These are phyloP conservation scores for Drosophila incognita DNA, from an alignment of 2,888 invertebrate species.

Conservation along the genomic window DNA sequence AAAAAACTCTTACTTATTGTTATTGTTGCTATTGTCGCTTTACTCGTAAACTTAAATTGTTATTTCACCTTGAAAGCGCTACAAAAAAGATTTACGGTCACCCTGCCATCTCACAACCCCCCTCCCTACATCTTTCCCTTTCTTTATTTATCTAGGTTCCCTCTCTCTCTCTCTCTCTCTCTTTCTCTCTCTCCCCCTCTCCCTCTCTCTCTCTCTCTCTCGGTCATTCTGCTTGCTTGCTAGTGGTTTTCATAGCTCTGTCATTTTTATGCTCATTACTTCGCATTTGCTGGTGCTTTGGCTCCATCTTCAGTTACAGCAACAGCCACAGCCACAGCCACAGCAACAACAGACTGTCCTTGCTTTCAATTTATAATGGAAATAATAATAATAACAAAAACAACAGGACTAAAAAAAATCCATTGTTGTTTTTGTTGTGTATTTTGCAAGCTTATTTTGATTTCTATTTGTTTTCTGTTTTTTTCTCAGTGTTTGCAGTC, in stretches of 20 bases:
- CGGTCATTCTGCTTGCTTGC: background rate
- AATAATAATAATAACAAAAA: conserved; percentile 25
- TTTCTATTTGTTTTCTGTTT: conserved; percentile 56
- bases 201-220: background rate
- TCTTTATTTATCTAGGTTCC: background rate
- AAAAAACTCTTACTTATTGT: conserved; percentile 5
- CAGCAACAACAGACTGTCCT: conserved; percentile 2
- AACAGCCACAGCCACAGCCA: background rate
- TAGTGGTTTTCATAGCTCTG: conserved; percentile 42
- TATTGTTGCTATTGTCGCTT: conserved; percentile 41
- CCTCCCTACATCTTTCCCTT: background rate
- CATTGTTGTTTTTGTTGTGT: conserved; percentile 18
- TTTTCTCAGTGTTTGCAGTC: conserved; percentile 44
- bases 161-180: background rate
- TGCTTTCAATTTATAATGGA: conserved; percentile 43
- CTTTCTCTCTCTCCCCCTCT: background rate
- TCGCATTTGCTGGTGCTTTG: conserved; percentile 61
- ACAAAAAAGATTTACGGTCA: conserved; percentile 75
- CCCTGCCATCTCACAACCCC: conserved; percentile 43
- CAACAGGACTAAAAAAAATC: conserved; percentile 4
- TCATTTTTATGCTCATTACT: conserved; percentile 75
- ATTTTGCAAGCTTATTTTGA: conserved; percentile 62
- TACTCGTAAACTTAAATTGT: conserved; percentile 77
- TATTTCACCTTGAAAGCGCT: conserved; percentile 80
- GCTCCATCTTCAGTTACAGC: conserved; percentile 10